Evolutionary conservation across 2,797 vertebrate species (phyloP).

Genomic region (Neomorphus geoffroyi): DNA sequence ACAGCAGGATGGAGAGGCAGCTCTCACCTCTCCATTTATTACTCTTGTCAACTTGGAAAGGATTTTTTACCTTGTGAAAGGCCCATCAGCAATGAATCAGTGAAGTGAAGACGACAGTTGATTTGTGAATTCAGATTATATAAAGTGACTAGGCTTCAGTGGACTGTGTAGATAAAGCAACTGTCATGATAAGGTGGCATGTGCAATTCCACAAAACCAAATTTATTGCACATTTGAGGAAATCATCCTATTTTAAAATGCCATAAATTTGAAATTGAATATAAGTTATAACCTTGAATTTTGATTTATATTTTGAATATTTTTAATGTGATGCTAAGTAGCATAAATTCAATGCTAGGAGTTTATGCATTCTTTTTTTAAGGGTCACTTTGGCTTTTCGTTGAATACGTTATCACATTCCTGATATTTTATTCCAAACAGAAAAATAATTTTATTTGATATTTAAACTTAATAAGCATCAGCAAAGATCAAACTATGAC

Average conservation of each 20-base stretch:
- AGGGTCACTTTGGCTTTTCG: conserved; percentile 71
- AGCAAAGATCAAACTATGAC: conserved; percentile 11
- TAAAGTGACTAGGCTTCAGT: conserved; percentile 88
- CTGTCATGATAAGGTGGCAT: conserved; percentile 86
- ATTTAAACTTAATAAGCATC: conserved; percentile 53
- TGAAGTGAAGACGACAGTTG: conserved; percentile 85
- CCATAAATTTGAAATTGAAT: conserved; percentile 91
- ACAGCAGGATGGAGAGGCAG: conserved; percentile 81
- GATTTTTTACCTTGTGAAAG: conserved; percentile 79
- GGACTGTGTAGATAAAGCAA: conserved; percentile 85
- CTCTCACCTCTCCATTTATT: conserved; percentile 84
- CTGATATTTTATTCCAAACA: conserved; percentile 67
- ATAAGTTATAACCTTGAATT: conserved; percentile 89
- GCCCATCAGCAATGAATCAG: conserved; percentile 85
- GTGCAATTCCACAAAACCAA: conserved; percentile 86
- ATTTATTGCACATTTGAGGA: conserved; percentile 94
- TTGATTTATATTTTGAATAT: conserved; percentile 90
- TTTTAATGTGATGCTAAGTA: conserved; percentile 85
- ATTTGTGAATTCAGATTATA: conserved; percentile 95
- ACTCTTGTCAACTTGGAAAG: conserved; percentile 81
- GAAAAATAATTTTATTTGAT: conserved; percentile 49
- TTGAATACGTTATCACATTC: conserved; percentile 67
- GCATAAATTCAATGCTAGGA: conserved; percentile 72
- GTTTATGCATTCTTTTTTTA: conserved; percentile 72
- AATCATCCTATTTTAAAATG: conserved; percentile 97